A percentile compares a stretch with the other conserved stretches of the same genome.
Conservation (phyloP, 2,113 vertebrate species). For the Clupea harengus region DNA sequence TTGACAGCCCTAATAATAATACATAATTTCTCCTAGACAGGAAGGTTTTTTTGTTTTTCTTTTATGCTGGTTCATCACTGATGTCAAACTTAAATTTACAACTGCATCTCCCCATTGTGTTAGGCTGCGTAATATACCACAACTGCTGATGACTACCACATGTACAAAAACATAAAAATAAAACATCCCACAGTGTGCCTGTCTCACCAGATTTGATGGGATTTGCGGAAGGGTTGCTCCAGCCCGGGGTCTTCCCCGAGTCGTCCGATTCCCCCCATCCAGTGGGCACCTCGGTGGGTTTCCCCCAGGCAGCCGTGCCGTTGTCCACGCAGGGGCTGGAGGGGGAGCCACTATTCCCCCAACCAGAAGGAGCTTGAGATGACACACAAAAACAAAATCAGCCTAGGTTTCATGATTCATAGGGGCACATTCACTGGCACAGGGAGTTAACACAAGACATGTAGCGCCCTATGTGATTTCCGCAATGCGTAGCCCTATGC, state of each 20-base stretch:
- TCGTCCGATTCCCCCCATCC: slow-evolving; percentile 90
- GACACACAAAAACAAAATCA: slow-evolving; percentile 27
- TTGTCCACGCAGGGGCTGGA: slow-evolving; percentile 84
- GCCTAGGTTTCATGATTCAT: not conserved
- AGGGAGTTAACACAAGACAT: not conserved
- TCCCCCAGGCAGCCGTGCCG: slow-evolving; percentile 91
- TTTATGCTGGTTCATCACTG: no score
- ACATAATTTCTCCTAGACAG: no score
- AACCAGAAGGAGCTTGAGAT: slow-evolving; percentile 74
- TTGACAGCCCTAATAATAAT: no score
- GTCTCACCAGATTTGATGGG: slow-evolving; percentile 87
- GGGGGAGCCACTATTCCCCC: slow-evolving; percentile 83
- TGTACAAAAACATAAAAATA: not conserved
- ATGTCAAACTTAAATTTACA: no score
- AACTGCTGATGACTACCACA: no score
- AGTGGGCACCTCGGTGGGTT: slow-evolving; percentile 80
- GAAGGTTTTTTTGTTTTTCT: no score
- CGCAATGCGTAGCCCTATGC: no score
- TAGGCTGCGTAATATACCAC: no score
- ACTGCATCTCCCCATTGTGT: no score
- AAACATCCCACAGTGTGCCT: not conserved
- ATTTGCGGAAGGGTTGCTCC: slow-evolving; percentile 84
- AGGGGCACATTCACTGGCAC: not conserved
- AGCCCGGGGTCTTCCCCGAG: slow-evolving; percentile 76
- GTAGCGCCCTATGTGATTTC: no score